Percentiles rank a stretch among this genome's conserved stretches.
These are phyloP conservation scores for Scolopax mira DNA, from an alignment of 2,113 vertebrate genomes.

Conservation along the genomic window DNA sequence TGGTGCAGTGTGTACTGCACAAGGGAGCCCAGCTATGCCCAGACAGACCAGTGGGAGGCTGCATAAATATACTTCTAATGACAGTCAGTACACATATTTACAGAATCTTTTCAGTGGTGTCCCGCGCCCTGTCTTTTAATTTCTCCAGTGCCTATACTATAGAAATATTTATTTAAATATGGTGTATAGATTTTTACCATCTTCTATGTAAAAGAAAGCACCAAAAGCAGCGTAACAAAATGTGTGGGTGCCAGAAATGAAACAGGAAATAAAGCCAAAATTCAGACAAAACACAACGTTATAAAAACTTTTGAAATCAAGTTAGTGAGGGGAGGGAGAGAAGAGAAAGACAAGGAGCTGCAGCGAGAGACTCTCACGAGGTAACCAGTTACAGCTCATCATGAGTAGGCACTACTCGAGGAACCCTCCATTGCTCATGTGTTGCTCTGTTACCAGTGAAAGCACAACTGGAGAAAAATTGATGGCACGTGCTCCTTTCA, in stretches of 20 bases:
- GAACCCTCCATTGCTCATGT: background rate
- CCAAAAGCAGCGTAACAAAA: background rate
- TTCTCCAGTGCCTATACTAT: background rate
- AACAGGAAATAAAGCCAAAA: background rate
- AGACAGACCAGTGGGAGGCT: background rate
- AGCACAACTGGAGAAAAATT: background rate
- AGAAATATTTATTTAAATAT: background rate
- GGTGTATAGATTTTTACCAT: background rate
- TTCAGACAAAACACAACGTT: background rate
- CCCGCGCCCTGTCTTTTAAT: background rate
- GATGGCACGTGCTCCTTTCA: background rate
- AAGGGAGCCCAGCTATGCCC: background rate
- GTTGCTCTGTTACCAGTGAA: background rate
- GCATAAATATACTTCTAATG: background rate
- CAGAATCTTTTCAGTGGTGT: background rate
- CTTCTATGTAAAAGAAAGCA: background rate
- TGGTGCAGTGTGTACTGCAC: background rate
- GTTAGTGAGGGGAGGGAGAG: background rate
- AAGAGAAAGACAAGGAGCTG: background rate
- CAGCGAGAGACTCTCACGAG: background rate
- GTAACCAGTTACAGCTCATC: background rate
- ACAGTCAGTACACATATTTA: background rate
- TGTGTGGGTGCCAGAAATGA: background rate
- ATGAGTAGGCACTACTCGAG: accelerated
- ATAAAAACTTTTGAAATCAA: background rate